phyloP scores from a whole-genome alignment of 2,888 invertebrate genomes.

The Neria commutata region DNA sequence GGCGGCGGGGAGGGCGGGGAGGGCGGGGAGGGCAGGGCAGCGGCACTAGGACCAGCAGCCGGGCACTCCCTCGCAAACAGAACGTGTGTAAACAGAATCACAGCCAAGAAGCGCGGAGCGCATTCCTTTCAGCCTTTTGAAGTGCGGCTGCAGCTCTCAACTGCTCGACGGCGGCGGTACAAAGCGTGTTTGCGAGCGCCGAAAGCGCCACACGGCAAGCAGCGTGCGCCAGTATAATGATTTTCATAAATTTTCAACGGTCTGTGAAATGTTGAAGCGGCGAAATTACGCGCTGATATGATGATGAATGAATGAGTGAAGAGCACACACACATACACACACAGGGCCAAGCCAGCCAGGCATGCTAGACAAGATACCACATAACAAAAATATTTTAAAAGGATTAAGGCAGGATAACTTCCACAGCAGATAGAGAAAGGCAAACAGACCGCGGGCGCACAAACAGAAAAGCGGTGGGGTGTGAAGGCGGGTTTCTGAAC shows the following conservation, averaged over 20 bases:
- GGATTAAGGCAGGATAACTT: too few relatives aligned
- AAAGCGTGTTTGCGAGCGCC: too few relatives aligned
- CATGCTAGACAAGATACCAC: too few relatives aligned
- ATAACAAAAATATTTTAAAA: too few relatives aligned
- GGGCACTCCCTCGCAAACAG: neutral
- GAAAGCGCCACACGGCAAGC: too few relatives aligned
- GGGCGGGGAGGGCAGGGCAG: neutral
- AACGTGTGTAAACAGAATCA: conserved; percentile 18
- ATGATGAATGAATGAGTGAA: neutral
- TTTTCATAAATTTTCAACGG: conserved; percentile 10
- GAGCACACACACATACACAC: too few relatives aligned
- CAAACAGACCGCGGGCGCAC: too few relatives aligned
- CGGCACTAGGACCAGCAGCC: neutral
- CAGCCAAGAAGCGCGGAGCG: conserved; percentile 5
- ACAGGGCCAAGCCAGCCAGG: too few relatives aligned
- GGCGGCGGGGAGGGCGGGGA: neutral
- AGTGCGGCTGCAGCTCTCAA: neutral
- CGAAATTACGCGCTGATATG: neutral
- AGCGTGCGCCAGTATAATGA: conserved; percentile 4
- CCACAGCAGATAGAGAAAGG: too few relatives aligned
- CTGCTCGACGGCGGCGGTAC: too few relatives aligned
- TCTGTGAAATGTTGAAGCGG: neutral
- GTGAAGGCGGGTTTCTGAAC: too few relatives aligned
- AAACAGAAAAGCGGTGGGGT: too few relatives aligned
- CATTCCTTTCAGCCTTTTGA: conserved; percentile 1